Percentiles rank a stretch among this genome's conserved stretches.
Conservation (phyloP, 64 coral and sea anemone genomes). For the Anthopleura sola region DNA sequence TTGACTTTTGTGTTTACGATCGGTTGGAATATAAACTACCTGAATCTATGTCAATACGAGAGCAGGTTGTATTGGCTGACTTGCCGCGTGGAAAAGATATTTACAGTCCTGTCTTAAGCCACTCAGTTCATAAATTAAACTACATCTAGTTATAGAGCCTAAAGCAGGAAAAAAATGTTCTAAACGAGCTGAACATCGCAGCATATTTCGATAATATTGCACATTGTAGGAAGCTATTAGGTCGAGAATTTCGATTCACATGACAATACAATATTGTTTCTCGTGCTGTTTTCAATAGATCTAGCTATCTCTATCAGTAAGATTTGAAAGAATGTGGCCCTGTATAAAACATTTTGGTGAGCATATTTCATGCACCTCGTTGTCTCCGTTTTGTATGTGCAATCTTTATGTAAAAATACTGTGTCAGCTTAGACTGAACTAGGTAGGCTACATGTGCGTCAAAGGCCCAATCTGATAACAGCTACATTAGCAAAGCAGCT, state of each 20-base stretch:
- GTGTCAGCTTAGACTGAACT: not conserved
- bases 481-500: not conserved
- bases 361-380: no score
- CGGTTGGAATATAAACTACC: not conserved
- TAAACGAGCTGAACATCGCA: not conserved
- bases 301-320: not conserved
- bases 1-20: not conserved
- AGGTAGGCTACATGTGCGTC: not conserved
- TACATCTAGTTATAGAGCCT: no score
- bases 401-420: not conserved
- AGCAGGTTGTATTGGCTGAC: not conserved
- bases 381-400: not conserved
- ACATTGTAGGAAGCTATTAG: not conserved
- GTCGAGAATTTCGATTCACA: not conserved
- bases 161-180: not conserved
- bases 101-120: not conserved
- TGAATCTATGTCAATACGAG: not conserved
- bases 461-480: not conserved
- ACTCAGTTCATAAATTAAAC: not conserved
- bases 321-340: not conserved
- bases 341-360: not conserved
- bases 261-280: not conserved
- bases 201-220: not conserved
- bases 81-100: not conserved
- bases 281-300: not conserved